Evolutionary conservation across 2,797 vertebrate species (phyloP), one percentile per base, ranked within the genome.

Genomic region (Sarcophilus harrisii): DNA sequence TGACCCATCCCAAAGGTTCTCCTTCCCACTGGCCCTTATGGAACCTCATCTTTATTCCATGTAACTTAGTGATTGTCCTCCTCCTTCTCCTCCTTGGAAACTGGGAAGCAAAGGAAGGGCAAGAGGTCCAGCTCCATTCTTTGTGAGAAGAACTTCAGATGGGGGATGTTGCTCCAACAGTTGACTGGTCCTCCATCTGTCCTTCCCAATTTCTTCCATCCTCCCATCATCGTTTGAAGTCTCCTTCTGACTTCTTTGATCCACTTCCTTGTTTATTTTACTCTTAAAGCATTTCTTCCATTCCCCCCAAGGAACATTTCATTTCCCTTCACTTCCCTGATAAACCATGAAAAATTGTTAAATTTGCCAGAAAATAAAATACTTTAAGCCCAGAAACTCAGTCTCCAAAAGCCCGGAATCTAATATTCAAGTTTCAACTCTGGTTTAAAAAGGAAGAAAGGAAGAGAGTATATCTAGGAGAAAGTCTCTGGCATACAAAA

Each of bases 301-400:
- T 87, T 32, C 13, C 73, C 73, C 38, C 73, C 38, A 11, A 87
- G 38, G 38, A 49, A 87, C 73, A 87, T 73, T 87, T 87, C 73
- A 87, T 87, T 87, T 87, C 38, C 73, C 38, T 87, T 87, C 73
- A 87, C 38, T 87, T 87, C 73, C 73, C 73, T 87, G 73, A 87
- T 87, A 87, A 87, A 18, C 73, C 73, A 87, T 87, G 73, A 87
- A 49, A 87, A 87, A 49, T 87, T 87, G 73, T 49, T 87, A 87
- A 87, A 87, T 87, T 87, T 87, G 21, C 73, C 73, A 87, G 73
- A 87, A 49, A 87, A 87, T 45, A 87, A 87, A 87, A 49, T 87
- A 87, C 73, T 87, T 49, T 49, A 49, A 87, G 21, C 9, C 73
- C 38, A 87, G 21, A 87, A 81, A 49, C 24, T 45, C 73, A 27